Evolutionary conservation across 1,140 invertebrate species (phyloP), one percentile per base, ranked within the genome.

Genomic region (Ceratosolen fusciceps): DNA sequence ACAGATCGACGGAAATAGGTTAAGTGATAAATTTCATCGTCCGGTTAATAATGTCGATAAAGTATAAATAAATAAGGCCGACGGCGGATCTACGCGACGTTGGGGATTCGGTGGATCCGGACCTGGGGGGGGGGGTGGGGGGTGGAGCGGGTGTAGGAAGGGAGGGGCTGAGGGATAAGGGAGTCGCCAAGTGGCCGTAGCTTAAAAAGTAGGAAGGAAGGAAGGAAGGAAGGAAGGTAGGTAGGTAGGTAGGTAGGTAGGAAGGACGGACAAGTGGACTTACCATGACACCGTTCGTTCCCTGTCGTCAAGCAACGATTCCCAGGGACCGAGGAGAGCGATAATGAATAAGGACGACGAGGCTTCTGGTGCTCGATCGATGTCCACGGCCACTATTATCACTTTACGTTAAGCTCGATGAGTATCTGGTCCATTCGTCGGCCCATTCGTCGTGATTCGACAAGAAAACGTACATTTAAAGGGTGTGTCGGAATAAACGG

Each of bases 391-490:
- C 54, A 62, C 26, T 16, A 72, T n/a, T n/a, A n/a, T 72, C 76
- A 78, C 67, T 78, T 60, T 47, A 34, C 72, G 26, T 78, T 71
- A 60, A 54, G 68, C 43, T 68, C 52, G 65, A 47, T 77, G 24
- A 56, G 47, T 58, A 47, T 52, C 70, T 56, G 75, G 37, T 77
- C 75, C 75, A 77, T 47, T 77, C 74, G n/a, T n/a, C n/a, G n/a
- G n/a, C n/a, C n/a, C n/a, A n/a, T n/a, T n/a, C n/a, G n/a, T n/a
- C n/a, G 81, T 68, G 79, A 77, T 81, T 82, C 84, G 81, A 83
- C 79, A 80, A 84, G 84, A 83, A 87, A 85, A 87, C 83, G 83
- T 84, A 86, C 86, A 88, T 88, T 88, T 87, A 85, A 86, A 89
- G 88, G 88, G 88, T 88, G 88, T 89, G 88, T 89, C 88, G 80